Percentiles rank a stretch among this genome's conserved stretches.
phyloP scores from a whole-genome alignment of 37 sponge, comb jelly and placozoan species.

The Axinella damicornis region DNA sequence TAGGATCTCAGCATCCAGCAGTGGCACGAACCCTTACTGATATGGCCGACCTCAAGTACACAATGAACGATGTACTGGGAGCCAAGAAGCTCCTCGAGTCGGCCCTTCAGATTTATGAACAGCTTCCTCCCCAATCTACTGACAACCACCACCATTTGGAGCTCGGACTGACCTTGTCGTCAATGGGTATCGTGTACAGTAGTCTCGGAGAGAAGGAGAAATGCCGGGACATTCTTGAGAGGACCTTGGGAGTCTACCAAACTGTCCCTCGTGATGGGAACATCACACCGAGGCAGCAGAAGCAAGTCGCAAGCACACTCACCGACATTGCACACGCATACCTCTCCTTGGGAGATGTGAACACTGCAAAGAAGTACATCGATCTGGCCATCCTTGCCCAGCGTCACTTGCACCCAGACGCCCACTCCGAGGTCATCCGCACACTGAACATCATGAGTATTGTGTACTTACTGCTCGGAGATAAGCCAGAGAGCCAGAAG shows the following conservation, averaged over 20 bases:
- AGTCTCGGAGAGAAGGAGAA: slow-evolving; percentile 47
- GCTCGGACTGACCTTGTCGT: slow-evolving; percentile 48
- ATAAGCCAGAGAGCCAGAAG: slow-evolving; percentile 51
- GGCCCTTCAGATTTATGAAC: slow-evolving; percentile 34
- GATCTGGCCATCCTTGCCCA: slow-evolving; percentile 50
- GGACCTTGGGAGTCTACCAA: slow-evolving; percentile 64
- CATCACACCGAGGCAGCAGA: slow-evolving; percentile 35
- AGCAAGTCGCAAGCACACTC: slow-evolving; percentile 57
- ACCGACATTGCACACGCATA: slow-evolving; percentile 79
- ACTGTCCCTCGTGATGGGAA: slow-evolving; percentile 50
- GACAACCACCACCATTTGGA: neutral
- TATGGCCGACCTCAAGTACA: slow-evolving; percentile 54
- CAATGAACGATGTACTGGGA: slow-evolving; percentile 11
- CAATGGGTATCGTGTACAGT: slow-evolving; percentile 58
- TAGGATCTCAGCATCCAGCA: slow-evolving; percentile 17
- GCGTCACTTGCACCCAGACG: slow-evolving; percentile 39
- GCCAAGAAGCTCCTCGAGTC: slow-evolving; percentile 51
- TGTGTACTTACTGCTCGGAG: slow-evolving; percentile 65
- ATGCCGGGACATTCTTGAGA: slow-evolving; percentile 57
- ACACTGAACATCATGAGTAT: slow-evolving; percentile 54
- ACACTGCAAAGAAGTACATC: slow-evolving; percentile 69
- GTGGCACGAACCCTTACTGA: slow-evolving; percentile 62
- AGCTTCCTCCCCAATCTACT: slow-evolving; percentile 9
- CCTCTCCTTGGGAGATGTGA: slow-evolving; percentile 59
- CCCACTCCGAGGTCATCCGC: slow-evolving; percentile 64